Evolutionary conservation across 2,888 invertebrate species (phyloP), one percentile per base, ranked within the genome.

Genomic region (Limnephilus marmoratus): DNA sequence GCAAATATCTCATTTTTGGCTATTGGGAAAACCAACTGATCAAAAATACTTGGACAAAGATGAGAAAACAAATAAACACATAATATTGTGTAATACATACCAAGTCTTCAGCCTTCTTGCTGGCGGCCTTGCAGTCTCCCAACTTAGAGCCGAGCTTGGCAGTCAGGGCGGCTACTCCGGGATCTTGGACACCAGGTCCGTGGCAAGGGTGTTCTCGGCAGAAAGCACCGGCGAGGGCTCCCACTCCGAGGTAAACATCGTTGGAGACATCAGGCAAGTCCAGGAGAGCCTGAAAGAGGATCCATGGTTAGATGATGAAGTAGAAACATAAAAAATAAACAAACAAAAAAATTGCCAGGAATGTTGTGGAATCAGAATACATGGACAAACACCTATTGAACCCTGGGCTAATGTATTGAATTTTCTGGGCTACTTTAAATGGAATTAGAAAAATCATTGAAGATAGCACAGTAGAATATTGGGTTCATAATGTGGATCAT

Each of bases 191-290:
- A 45, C 86, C 90, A 0, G 95, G 94, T 31, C 94, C 93, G 93
- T 96, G 95, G 94, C 98, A 98, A 12, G 96, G 94, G 94, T 98
- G 97, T 86, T 97, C 96, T 11, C 96, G 96, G 94, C 98, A 98
- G 95, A 97, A 98, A 81, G 97, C 97, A 0, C 97, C 97, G 0
- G 97, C 97, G 0, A 98, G 95, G 4, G 97, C 97, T 0, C 98
- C 98, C 11, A 98, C 96, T 0, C 98, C 98, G 0, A 98, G 95
- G 94, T 97, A 98, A 0, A 97, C 97, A 94, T 97, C 97, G 87
- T 97, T 97, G 0, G 97, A 97, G 0, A 97, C 94, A 90, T 97
- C 95, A 0, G 96, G 96, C 29, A 96, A 94, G 94, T 97, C 97
- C 49, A 98, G 94, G 1, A 92, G 91, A 49, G 34, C 53, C 92